These are phyloP conservation scores for Zophobas atratus DNA, from an alignment of 1,140 invertebrate genomes.

Conservation along the genomic window DNA sequence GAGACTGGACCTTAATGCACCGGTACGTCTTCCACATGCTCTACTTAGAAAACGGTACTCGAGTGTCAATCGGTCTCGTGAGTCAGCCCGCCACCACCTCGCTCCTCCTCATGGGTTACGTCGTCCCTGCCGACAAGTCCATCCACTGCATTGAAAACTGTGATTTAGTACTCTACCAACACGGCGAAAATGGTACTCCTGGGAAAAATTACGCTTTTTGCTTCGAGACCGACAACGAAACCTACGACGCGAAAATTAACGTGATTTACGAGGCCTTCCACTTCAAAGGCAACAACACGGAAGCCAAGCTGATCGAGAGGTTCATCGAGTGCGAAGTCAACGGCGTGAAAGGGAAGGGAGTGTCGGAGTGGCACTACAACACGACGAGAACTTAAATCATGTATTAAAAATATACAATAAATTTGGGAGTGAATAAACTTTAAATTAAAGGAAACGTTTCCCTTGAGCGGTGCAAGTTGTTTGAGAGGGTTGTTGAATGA, in stretches of 20 bases:
- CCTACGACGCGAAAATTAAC: conserved; percentile 71
- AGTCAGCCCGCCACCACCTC: conserved; percentile 77
- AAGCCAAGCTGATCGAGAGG: conserved; percentile 78
- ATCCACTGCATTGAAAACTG: conserved; percentile 73
- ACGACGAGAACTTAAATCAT: conserved; percentile 50
- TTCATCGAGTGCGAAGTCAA: conserved; percentile 77
- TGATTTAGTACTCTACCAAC: conserved; percentile 76
- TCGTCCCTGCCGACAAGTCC: conserved; percentile 73
- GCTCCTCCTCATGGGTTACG: conserved; percentile 77
- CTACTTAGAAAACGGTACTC: conserved; percentile 75
- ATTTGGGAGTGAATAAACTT: neutral
- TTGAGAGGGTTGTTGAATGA: no score
- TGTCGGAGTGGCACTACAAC: conserved; percentile 81
- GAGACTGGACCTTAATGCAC: conserved; percentile 81
- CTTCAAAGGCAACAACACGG: conserved; percentile 78
- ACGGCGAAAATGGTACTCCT: conserved; percentile 77
- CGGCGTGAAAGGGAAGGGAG: conserved; percentile 76
- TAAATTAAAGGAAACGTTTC: neutral
- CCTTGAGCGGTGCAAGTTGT: no score
- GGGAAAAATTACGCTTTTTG: conserved; percentile 75
- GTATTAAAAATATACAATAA: conserved; percentile 25
- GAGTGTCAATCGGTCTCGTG: conserved; percentile 76
- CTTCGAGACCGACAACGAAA: conserved; percentile 73
- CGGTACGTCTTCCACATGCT: conserved; percentile 82
- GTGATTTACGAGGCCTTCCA: conserved; percentile 74